Percentiles rank a stretch among this genome's conserved stretches.
These are phyloP conservation scores for Squalus acanthias DNA, from an alignment of 2,797 vertebrate genomes.

Conservation along the genomic window DNA sequence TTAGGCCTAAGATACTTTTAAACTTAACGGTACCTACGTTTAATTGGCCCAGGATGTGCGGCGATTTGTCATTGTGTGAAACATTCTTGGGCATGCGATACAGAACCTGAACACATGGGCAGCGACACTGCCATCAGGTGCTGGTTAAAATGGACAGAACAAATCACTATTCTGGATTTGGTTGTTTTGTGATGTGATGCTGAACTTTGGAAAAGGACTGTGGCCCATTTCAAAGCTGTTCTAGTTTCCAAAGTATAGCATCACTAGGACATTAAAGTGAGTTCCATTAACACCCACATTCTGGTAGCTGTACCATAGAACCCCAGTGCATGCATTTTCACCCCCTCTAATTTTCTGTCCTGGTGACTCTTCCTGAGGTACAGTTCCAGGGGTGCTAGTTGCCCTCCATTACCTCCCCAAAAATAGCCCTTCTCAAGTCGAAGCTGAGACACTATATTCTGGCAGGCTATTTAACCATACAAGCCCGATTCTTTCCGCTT, in stretches of 20 bases:
- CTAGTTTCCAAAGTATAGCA: not conserved
- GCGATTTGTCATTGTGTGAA: not conserved
- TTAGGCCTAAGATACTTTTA: not conserved
- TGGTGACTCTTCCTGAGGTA: no score
- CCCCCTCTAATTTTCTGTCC: no score
- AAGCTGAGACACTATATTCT: no score
- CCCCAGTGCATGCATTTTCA: no score
- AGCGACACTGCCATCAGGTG: not conserved
- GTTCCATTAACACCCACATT: no score
- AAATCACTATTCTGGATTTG: not conserved
- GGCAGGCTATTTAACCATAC: no score
- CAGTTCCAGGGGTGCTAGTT: no score
- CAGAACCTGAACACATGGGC: not conserved
- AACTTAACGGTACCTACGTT: not conserved
- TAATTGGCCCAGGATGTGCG: not conserved
- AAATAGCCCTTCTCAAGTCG: no score
- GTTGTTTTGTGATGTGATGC: not conserved
- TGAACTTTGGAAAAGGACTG: not conserved
- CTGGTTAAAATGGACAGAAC: not conserved
- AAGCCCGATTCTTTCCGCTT: no score
- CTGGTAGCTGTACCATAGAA: no score
- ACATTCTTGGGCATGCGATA: not conserved
- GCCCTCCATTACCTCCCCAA: no score
- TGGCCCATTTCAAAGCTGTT: not conserved
- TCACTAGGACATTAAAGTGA: not conserved